These are phyloP conservation scores for Amitus sp. DNA, from an alignment of 2,888 invertebrate species.

Conservation along the genomic window DNA sequence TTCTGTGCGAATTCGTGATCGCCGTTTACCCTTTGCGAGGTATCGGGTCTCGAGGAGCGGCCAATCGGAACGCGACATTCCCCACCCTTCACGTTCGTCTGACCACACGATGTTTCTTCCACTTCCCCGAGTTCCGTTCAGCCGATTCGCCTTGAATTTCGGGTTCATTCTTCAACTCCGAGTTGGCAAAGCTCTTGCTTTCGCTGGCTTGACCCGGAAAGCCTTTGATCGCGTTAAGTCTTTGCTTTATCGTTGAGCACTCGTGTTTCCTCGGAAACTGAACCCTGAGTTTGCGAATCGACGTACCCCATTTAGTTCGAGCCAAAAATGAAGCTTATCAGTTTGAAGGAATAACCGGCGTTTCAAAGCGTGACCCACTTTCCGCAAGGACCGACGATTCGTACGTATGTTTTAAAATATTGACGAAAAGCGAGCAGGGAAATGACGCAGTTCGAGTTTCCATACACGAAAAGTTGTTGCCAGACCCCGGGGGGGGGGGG, in stretches of 20 bases:
- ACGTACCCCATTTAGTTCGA: neutral
- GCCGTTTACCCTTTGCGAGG: neutral
- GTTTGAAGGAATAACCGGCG: neutral
- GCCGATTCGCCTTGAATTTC: neutral
- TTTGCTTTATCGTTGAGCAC: too few relatives aligned
- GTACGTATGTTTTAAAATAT: neutral
- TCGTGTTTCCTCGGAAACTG: too few relatives aligned
- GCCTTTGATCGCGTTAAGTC: too few relatives aligned
- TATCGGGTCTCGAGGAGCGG: conserved; percentile 16
- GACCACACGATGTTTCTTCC: conserved; percentile 1
- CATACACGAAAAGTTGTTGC: too few relatives aligned
- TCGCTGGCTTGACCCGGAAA: too few relatives aligned
- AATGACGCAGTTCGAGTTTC: too few relatives aligned
- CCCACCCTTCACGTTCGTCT: neutral
- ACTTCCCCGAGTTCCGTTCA: too few relatives aligned
- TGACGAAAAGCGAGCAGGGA: neutral
- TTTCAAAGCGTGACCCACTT: neutral
- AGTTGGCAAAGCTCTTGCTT: neutral
- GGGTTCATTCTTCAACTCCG: neutral
- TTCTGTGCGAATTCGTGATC: neutral
- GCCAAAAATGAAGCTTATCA: neutral
- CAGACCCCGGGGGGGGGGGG: too few relatives aligned
- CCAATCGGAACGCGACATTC: neutral
- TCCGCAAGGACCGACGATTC: neutral
- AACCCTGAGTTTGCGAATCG: neutral